phyloP scores from a whole-genome alignment of 2,797 vertebrate species.

The Tokudaia muenninki region DNA sequence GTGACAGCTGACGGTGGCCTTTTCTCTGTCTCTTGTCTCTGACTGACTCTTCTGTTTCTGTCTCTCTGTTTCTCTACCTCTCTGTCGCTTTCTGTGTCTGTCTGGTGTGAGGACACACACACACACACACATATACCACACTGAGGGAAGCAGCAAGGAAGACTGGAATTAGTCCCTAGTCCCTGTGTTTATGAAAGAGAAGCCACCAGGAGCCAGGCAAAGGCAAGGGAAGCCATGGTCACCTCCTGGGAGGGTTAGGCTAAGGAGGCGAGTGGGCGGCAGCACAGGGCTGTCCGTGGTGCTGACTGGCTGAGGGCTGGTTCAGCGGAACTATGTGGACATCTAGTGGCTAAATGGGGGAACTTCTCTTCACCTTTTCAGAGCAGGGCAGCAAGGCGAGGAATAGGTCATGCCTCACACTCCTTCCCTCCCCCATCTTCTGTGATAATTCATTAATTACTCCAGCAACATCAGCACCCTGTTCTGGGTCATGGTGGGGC shows the following conservation, averaged over 20 bases:
- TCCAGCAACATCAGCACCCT: not conserved
- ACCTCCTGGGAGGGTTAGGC: not conserved
- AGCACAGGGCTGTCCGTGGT: not conserved
- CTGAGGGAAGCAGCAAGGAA: not conserved
- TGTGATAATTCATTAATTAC: not conserved
- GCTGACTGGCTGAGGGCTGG: not conserved
- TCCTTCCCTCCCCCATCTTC: not conserved
- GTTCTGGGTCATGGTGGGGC: not conserved
- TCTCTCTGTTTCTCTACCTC: not conserved
- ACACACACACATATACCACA: not conserved
- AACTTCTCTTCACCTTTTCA: not conserved
- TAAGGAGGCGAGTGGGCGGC: not conserved
- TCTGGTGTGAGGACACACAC: not conserved
- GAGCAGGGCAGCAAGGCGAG: not conserved
- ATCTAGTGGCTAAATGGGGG: constrained; percentile 65
- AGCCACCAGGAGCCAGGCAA: not conserved
- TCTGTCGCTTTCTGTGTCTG: not conserved
- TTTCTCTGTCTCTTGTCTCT: not conserved
- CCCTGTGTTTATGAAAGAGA: not conserved
- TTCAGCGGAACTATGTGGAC: constrained; percentile 57
- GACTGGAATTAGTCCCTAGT: rapidly evolving
- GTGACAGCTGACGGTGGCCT: not conserved
- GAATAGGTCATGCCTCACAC: not conserved
- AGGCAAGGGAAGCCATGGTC: not conserved
- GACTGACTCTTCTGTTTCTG: not conserved